Base-by-base conservation (phyloP, 2,113 vertebrate genomes). In the Pangasianodon gigas region DNA sequence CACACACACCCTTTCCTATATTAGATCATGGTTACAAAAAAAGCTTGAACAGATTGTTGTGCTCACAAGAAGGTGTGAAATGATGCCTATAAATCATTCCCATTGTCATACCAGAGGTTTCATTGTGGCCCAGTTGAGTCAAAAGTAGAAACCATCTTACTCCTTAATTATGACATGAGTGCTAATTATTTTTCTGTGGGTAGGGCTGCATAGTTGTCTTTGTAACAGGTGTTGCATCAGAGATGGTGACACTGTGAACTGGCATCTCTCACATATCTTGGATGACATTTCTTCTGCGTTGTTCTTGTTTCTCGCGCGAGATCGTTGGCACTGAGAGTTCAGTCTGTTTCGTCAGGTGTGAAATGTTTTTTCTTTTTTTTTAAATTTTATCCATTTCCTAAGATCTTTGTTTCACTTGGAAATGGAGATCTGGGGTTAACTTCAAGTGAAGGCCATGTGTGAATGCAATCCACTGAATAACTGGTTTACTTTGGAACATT, bases 161-260 rank as follows among this genome's bases (percentile, higher is more conserved):
- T 7, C 58, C 65, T 81, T 86, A 21, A 51, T 81, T 58, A 56
- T 86, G 85, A 69, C 51, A 21, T 46, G 51, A 87, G 41, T 58
- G 77, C 51, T 56, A 60, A 54, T 51, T 56, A 37, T 58, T 67
- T 84, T 65, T 16, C 79, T 88, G 46, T 83, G 60, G 77, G 87
- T 52, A 56, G 51, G 87, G n/a, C 79, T 32, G 85, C 48, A 41
- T 60, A 52, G 32, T 71, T 87, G 85, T 60, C 24, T 83, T 67
- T 79, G 29, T 56, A 83, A 24, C 62, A 32, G 52, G 1, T 29
- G 9, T 16, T 62, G 69, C 69, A 62, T 58, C 69, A 69, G 71
- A 56, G 37, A 79, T 44, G 4, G 18, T 75, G 51, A 74, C 79
- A 75, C 19, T 71, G 51, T 51, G 51, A 51, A 41, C 13, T 44